phyloP scores from a whole-genome alignment of 92 coral and sea anemone species.

The Parazoanthus atlanticus region DNA sequence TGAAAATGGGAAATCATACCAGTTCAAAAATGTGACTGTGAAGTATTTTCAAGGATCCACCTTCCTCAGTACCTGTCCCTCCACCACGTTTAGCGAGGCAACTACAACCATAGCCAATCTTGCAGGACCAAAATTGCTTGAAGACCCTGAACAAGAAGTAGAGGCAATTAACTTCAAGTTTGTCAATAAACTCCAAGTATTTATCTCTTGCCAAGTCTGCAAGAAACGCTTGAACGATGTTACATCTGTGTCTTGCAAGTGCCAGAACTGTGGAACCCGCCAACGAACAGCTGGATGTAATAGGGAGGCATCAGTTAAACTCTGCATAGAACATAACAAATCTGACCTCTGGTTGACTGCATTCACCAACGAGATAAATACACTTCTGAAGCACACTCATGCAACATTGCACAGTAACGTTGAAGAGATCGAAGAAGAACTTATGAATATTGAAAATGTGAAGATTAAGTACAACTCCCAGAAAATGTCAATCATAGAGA shows the following conservation, averaged over 20 bases:
- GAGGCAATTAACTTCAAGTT: constrained; percentile 37
- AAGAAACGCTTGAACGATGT: constrained; percentile 56
- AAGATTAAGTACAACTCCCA: background rate
- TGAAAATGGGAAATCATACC: constrained; percentile 35
- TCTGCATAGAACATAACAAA: background rate
- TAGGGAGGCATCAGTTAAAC: constrained; percentile 30
- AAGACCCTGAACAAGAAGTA: constrained; percentile 39
- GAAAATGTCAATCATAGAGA: background rate
- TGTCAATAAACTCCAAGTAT: background rate
- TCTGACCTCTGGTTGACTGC: background rate
- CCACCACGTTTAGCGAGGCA: constrained; percentile 38
- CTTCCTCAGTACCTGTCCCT: constrained; percentile 43
- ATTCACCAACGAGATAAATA: background rate
- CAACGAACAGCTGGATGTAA: constrained; percentile 42
- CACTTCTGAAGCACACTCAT: background rate
- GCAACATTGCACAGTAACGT: background rate
- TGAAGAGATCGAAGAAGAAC: constrained; percentile 1
- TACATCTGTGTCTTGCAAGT: constrained; percentile 42
- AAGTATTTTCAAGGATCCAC: constrained; percentile 52
- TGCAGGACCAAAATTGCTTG: constrained; percentile 42
- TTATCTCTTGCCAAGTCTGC: constrained; percentile 37
- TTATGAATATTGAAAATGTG: background rate
- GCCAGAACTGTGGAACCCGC: constrained; percentile 55
- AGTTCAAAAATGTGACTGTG: constrained; percentile 5
- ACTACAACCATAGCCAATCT: background rate